phyloP scores from a whole-genome alignment of 2,888 invertebrate genomes.

The Epicampocera succincta region DNA sequence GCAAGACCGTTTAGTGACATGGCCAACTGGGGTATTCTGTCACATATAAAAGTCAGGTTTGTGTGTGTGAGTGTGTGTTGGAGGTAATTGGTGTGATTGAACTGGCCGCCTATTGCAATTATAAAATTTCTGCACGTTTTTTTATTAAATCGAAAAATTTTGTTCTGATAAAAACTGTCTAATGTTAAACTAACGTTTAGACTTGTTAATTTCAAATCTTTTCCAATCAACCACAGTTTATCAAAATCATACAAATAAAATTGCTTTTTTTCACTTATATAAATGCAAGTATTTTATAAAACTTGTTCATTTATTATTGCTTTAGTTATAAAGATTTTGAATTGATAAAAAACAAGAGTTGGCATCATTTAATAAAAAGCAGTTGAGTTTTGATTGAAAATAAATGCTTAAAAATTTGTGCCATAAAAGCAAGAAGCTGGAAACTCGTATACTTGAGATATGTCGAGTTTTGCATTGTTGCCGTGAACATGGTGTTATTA shows the following conservation, averaged over 20 bases:
- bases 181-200: conserved; percentile 50
- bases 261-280: neutral
- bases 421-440: too few species aligned
- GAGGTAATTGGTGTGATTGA: conserved; percentile 48
- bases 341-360: conserved; percentile 21
- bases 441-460: too few species aligned
- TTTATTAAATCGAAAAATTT: conserved; percentile 59
- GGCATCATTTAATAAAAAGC: neutral
- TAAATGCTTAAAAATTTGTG: neutral
- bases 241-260: conserved; percentile 42
- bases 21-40: neutral
- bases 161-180: conserved; percentile 63
- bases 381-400: neutral
- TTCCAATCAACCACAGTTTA: conserved; percentile 50
- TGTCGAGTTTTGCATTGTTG: too few species aligned
- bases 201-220: conserved; percentile 55
- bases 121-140: conserved; percentile 65
- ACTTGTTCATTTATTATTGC: conserved; percentile 29
- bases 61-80: conserved; percentile 1
- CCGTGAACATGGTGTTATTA: too few species aligned
- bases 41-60: neutral
- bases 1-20: too few species aligned
- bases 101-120: conserved; percentile 64
- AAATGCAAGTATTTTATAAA: neutral
- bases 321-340: conserved; percentile 39